These are phyloP conservation scores for Siphlonurus alternatus DNA, from an alignment of 2,888 invertebrate species.

Conservation along the genomic window DNA sequence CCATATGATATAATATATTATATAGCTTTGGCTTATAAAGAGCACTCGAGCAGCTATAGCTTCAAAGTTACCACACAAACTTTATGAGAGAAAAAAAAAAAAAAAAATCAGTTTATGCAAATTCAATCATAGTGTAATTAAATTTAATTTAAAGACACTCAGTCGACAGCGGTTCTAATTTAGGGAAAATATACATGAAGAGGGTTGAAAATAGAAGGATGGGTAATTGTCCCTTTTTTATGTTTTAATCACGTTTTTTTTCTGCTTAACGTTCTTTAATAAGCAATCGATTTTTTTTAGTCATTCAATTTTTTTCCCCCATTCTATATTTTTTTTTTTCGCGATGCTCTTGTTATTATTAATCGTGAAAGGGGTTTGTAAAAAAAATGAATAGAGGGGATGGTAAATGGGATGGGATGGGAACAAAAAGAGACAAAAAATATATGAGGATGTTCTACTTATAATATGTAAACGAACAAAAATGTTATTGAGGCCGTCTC, in stretches of 20 bases:
- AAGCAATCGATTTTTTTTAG: neutral
- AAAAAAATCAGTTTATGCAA: neutral
- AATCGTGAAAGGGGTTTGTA: no score
- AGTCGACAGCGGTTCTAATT: neutral
- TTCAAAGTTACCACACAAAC: neutral
- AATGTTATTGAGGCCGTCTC: no score
- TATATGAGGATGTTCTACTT: no score
- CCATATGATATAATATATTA: neutral
- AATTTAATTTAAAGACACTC: neutral
- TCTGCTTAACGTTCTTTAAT: neutral
- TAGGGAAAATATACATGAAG: neutral
- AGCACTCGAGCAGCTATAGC: neutral
- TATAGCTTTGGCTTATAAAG: neutral
- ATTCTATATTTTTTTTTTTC: no score
- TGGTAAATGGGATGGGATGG: no score
- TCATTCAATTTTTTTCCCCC: no score
- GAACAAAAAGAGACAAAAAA: no score
- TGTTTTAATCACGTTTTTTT: no score
- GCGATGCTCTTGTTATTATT: no score
- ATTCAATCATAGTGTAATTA: slow-evolving; percentile 2
- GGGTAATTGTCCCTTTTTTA: neutral
- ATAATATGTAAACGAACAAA: no score
- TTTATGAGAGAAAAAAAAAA: neutral
- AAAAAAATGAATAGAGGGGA: no score
- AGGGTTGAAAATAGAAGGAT: neutral